These are phyloP conservation scores for Kryptolebias marmoratus DNA, from an alignment of 2,113 vertebrate species.

Conservation along the genomic window DNA sequence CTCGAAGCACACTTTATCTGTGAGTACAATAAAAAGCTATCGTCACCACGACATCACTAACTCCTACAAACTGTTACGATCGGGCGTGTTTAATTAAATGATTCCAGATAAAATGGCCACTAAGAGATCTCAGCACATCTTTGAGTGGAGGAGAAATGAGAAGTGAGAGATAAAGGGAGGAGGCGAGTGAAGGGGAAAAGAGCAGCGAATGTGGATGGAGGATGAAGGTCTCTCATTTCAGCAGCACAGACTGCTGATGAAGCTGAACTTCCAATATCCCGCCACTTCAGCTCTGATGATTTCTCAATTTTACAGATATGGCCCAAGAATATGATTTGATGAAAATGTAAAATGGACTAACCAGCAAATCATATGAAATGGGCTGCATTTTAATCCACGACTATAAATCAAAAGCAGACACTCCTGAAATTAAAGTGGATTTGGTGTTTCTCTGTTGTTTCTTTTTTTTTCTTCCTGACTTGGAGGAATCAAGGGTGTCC, in stretches of 20 bases:
- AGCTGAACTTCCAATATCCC: constrained; percentile 80
- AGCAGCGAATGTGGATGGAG: background rate
- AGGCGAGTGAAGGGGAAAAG: constrained; percentile 31
- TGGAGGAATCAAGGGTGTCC: constrained; percentile 23
- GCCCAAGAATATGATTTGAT: constrained; percentile 76
- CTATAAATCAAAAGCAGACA: constrained; percentile 76
- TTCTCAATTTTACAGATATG: constrained; percentile 82
- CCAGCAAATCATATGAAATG: constrained; percentile 74
- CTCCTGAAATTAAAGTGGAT: constrained; percentile 66
- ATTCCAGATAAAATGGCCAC: constrained; percentile 62
- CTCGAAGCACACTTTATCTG: constrained; percentile 16
- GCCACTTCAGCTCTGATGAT: constrained; percentile 74
- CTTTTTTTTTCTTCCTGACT: constrained; percentile 40
- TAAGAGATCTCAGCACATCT: constrained; percentile 50
- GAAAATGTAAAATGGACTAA: constrained; percentile 78
- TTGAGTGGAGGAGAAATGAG: constrained; percentile 47
- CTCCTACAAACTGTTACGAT: constrained; percentile 29
- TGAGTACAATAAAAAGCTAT: constrained; percentile 22
- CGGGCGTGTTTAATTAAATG: constrained; percentile 58
- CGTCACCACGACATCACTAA: constrained; percentile 19
- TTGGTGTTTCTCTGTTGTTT: constrained; percentile 38
- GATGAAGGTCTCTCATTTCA: constrained; percentile 71
- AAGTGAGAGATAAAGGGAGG: constrained; percentile 53
- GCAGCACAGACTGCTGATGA: constrained; percentile 81
- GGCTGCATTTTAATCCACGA: constrained; percentile 67